phyloP scores from a whole-genome alignment of 2,888 invertebrate genomes.

The Erynnis tages region DNA sequence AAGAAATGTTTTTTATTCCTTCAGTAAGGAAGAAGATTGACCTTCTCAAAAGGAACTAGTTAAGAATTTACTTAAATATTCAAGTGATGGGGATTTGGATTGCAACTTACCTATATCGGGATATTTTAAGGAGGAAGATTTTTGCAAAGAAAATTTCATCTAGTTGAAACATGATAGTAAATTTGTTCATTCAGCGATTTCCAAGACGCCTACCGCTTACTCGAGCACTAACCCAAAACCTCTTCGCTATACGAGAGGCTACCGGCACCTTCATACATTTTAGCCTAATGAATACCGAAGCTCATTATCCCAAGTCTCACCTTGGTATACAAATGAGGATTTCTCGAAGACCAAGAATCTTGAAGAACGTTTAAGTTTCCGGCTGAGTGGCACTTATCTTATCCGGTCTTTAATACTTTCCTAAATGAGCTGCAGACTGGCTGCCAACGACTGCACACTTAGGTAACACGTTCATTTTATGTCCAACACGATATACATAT shows the following conservation, averaged over 20 bases:
- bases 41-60: too few relatives aligned
- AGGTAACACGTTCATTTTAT: slow-evolving; percentile 3
- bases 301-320: slow-evolving; percentile 21
- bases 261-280: slow-evolving; percentile 20
- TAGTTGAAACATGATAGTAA: neutral
- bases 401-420: slow-evolving; percentile 18
- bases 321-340: slow-evolving; percentile 15
- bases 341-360: slow-evolving; percentile 16
- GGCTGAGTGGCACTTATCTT: slow-evolving; percentile 19
- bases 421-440: slow-evolving; percentile 17
- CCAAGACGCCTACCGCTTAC: neutral
- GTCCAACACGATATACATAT: too few relatives aligned
- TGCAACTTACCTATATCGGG: too few relatives aligned
- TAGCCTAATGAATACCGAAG: slow-evolving; percentile 18
- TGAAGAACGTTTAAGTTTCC: slow-evolving; percentile 20
- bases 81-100: too few relatives aligned
- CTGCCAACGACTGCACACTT: slow-evolving; percentile 6
- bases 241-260: slow-evolving; percentile 2
- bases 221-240: slow-evolving; percentile 16
- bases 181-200: neutral
- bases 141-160: too few relatives aligned
- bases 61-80: too few relatives aligned
- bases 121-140: too few relatives aligned
- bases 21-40: too few relatives aligned
- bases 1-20: too few relatives aligned